Evolutionary conservation across 2,797 vertebrate species (phyloP), one percentile per base, ranked within the genome.

Genomic region (Okamejei kenojei): DNA sequence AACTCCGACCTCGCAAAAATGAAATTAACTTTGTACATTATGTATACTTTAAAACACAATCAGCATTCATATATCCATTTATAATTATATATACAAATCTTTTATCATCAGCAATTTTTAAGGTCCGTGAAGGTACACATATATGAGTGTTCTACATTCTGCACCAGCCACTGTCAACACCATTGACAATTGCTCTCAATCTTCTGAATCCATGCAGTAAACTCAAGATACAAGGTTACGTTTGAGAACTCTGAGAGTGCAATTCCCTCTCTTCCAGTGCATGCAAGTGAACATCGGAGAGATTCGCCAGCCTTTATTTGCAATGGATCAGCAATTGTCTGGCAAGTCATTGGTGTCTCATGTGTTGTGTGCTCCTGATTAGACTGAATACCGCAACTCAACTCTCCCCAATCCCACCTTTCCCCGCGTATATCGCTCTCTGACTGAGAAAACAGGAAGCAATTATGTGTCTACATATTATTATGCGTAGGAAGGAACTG

Each of bases 71-170:
- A 74, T 29, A 92, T 80, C 35, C 38, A 73, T 21, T 73, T 73
- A 73, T 73, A 73, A 73, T 73, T 45, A 73, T 80, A 80, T 92
- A 76, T 54, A 74, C 90, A 76, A 73, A 92, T 71, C 32, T 92
- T 74, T 92, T 11, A 76, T 23, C 71, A 74, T 29, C 90, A 91
- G 38, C 71, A 91, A 68, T 54, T 92, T 29, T 92, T 29, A 74
- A n/a, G 45, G 90, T 11, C 38, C 26, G n/a, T 54, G 54, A 76
- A 35, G 23, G 15, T 23, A 10, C 15, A 92, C 13, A 76, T 17
- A 76, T 13, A 74, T 54, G 0, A 74, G 15, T 54, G 54, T 91
- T 91, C 29, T 71, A 91, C 45, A 29, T 21, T 91, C 65, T 35
- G 17, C 38, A 23, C 68, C 65, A 73, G 23, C 26, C 68, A 45